Conservation (phyloP, 2,797 vertebrate species). For the Labeo calbasu region DNA sequence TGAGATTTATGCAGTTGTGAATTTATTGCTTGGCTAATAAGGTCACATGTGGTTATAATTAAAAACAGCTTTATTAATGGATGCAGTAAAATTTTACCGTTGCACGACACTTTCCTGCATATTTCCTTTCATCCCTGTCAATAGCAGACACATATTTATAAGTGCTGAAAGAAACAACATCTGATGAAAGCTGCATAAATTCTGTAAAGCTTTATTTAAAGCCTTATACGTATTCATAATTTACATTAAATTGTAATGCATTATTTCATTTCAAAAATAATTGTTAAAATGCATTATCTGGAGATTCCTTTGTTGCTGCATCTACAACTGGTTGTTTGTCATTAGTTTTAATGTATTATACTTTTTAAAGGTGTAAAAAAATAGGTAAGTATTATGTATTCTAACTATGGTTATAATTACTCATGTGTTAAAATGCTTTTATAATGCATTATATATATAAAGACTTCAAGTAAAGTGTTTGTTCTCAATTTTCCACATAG, state of each 20-base stretch:
- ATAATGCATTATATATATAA: background rate
- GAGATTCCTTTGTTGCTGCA: background rate
- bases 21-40: conserved; percentile 67
- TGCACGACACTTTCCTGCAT: conserved; percentile 69
- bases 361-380: background rate
- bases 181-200: background rate
- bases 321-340: background rate
- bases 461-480: background rate
- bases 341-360: background rate
- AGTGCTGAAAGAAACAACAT: conserved; percentile 51
- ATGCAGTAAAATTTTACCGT: conserved; percentile 76
- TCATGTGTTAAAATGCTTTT: background rate
- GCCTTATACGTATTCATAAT: background rate
- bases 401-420: background rate
- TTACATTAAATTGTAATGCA: background rate
- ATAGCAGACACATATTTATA: conserved; percentile 69
- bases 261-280: background rate
- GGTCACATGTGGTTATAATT: conserved; percentile 77
- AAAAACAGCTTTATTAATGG: conserved; percentile 71
- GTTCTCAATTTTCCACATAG: background rate
- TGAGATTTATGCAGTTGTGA: conserved; percentile 70
- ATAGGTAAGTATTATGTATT: background rate
- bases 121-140: conserved; percentile 71
- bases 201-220: background rate
- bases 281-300: background rate